A percentile compares a stretch with the other conserved stretches of the same genome.
These are phyloP conservation scores for Cryptotermes secundus DNA, from an alignment of 1,140 invertebrate species.

Conservation along the genomic window DNA sequence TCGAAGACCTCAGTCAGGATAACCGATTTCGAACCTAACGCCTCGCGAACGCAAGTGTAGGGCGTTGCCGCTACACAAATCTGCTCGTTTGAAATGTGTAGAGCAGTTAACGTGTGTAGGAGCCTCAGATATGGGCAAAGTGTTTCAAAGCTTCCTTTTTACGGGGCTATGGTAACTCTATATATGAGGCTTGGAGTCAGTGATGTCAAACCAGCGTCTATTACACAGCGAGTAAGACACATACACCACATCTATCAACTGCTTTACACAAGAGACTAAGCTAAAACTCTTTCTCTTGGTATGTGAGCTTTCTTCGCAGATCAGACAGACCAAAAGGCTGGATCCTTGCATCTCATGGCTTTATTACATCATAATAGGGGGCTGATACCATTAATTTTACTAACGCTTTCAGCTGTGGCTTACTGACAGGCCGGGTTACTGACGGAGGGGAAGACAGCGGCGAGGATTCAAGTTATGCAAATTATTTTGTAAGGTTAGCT, in stretches of 20 bases:
- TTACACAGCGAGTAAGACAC: neutral
- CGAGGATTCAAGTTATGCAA: too few relatives aligned
- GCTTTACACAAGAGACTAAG: neutral
- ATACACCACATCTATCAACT: neutral
- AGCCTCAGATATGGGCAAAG: neutral
- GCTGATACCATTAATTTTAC: constrained; percentile 6
- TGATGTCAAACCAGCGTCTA: neutral
- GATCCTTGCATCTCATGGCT: neutral
- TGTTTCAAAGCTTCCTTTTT: neutral
- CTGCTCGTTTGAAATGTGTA: too few relatives aligned
- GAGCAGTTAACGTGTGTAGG: neutral
- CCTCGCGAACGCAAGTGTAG: too few relatives aligned
- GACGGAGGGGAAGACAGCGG: too few relatives aligned
- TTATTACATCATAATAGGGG: neutral
- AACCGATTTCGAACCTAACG: too few relatives aligned
- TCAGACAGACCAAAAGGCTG: neutral
- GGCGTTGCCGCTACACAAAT: too few relatives aligned
- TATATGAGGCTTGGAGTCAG: neutral
- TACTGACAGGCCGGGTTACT: neutral
- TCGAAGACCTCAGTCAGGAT: too few relatives aligned
- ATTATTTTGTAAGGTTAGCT: too few relatives aligned
- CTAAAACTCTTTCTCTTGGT: too few relatives aligned
- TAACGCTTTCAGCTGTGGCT: neutral
- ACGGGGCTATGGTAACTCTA: neutral
- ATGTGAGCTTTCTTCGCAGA: neutral